These are phyloP conservation scores for Austrofundulus limnaeus DNA, from an alignment of 2,113 vertebrate species.

Conservation along the genomic window DNA sequence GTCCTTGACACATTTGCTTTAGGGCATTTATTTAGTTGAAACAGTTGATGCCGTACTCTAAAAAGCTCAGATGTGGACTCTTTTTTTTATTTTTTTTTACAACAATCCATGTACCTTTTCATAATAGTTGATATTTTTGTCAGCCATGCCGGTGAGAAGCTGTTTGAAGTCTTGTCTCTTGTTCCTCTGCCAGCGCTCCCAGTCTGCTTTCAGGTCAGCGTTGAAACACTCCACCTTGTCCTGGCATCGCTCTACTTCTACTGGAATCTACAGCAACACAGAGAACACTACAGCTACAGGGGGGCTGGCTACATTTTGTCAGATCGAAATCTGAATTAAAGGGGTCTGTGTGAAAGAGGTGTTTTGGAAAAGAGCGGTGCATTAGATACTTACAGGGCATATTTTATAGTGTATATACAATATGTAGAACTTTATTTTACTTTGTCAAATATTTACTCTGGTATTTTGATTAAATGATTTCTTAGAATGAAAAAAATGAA, in stretches of 20 bases:
- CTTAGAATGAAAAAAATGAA: not conserved
- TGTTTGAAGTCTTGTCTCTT: conserved; percentile 96
- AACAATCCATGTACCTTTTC: conserved; percentile 85
- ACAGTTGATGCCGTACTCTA: not conserved
- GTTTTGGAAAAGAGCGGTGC: not conserved
- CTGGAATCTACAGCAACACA: conserved; percentile 81
- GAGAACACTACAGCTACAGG: conserved; percentile 54
- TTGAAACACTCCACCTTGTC: conserved; percentile 97
- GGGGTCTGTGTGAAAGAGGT: not conserved
- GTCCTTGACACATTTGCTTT: too few species aligned
- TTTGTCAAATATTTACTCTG: too few species aligned
- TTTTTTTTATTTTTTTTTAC: not conserved
- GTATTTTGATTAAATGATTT: not conserved
- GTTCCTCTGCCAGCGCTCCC: conserved; percentile 97
- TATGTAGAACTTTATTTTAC: too few species aligned
- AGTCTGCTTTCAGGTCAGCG: conserved; percentile 96
- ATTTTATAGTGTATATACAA: not conserved
- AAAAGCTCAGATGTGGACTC: not conserved
- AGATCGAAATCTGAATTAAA: not conserved
- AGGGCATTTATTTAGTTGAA: not conserved
- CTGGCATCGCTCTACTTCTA: conserved; percentile 94
- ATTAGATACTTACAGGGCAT: too few species aligned
- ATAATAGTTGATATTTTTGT: conserved; percentile 95
- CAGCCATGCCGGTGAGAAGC: conserved; percentile 91
- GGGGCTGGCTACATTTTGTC: conserved; percentile 20